Conservation (phyloP, 1,140 invertebrate genomes). For the Laupala kohalensis region DNA sequence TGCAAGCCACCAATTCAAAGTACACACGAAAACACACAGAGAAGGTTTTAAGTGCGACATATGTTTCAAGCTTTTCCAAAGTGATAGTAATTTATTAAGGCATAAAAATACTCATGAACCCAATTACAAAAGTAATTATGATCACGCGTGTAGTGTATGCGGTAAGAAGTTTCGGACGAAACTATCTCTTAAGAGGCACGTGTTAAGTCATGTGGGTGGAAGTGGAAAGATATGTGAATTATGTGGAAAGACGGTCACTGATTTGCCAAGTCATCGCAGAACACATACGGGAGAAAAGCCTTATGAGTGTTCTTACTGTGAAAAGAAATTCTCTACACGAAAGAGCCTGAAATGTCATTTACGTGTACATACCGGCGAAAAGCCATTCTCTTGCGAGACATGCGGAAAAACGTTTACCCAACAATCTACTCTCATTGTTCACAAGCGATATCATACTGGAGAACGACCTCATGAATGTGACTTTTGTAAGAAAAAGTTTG, state of each 20-base stretch:
- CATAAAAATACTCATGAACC: conserved; percentile 26
- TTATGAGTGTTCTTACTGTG: conserved; percentile 57
- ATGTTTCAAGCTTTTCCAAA: conserved; percentile 6
- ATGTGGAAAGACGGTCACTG: conserved; percentile 33
- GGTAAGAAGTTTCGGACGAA: conserved; percentile 16
- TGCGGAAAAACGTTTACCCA: conserved; percentile 63
- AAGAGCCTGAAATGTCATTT: conserved; percentile 70
- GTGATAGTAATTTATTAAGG: background rate
- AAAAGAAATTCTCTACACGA: conserved; percentile 58
- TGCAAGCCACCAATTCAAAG: background rate
- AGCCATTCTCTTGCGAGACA: conserved; percentile 62
- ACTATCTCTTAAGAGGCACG: conserved; percentile 30
- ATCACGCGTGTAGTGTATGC: conserved; percentile 30
- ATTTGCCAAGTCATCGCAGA: conserved; percentile 50
- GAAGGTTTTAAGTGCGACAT: conserved; percentile 18
- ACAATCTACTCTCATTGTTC: conserved; percentile 46
- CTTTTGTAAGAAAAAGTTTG: conserved; percentile 30
- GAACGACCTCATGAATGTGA: conserved; percentile 16
- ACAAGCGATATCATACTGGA: conserved; percentile 43
- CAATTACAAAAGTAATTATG: conserved; percentile 25
- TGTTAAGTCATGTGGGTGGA: conserved; percentile 43
- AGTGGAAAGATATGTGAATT: conserved; percentile 32
- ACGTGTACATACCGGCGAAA: conserved; percentile 71
- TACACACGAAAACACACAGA: background rate
- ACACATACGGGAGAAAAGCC: conserved; percentile 67